Evolutionary conservation across 2,888 invertebrate species (phyloP).

Genomic region (Phymatocera aterrima): DNA sequence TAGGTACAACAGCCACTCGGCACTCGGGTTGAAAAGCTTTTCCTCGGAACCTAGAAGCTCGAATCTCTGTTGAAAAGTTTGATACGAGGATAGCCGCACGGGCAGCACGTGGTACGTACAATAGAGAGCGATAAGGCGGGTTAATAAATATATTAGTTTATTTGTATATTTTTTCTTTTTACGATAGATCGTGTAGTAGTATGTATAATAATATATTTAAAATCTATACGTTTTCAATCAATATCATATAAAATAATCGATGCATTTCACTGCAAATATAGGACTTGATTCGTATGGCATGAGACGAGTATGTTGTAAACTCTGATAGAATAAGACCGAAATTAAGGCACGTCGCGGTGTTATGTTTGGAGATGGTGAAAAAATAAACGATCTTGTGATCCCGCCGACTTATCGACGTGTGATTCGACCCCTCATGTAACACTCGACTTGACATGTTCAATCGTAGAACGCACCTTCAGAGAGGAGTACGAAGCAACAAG

Average conservation of each 20-base stretch:
- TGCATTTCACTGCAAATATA: slow-evolving; percentile 55
- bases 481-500: neutral
- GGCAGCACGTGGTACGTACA: neutral
- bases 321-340: slow-evolving; percentile 50
- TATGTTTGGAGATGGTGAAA: neutral
- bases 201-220: slow-evolving; percentile 60
- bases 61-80: neutral
- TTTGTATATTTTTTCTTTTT: slow-evolving; percentile 58
- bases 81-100: neutral
- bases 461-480: neutral
- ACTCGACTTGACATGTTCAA: neutral
- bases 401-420: no score
- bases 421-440: neutral
- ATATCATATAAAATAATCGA: slow-evolving; percentile 57
- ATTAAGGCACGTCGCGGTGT: neutral
- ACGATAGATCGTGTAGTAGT: slow-evolving; percentile 65
- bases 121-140: neutral
- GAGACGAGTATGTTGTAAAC: slow-evolving; percentile 36
- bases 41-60: neutral
- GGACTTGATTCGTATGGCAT: slow-evolving; percentile 47
- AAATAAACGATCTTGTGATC: neutral
- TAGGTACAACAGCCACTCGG: neutral
- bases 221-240: slow-evolving; percentile 48
- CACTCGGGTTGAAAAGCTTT: neutral
- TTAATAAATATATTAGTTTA: slow-evolving; percentile 72